These are phyloP conservation scores for Graphium colonna DNA, from an alignment of 2,888 invertebrate species.

Conservation along the genomic window DNA sequence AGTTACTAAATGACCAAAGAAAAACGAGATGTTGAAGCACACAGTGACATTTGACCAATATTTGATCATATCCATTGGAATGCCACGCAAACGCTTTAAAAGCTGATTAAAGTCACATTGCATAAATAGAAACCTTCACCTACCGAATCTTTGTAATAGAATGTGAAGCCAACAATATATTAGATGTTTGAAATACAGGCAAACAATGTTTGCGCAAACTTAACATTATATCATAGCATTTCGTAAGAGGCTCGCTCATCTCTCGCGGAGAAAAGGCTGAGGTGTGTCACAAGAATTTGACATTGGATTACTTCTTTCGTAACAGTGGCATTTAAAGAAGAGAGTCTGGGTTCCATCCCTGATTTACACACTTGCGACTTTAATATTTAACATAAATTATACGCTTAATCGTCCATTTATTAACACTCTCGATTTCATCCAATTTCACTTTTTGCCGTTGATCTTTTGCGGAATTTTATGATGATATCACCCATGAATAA, in stretches of 20 bases:
- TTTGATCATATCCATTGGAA: neutral
- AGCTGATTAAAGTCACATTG: neutral
- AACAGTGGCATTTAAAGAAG: conserved; percentile 44
- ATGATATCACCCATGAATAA: conserved; percentile 64
- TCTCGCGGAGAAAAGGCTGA: conserved; percentile 31
- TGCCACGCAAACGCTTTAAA: neutral
- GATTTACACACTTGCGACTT: conserved; percentile 5
- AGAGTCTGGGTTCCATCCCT: conserved; percentile 41
- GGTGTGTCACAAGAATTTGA: conserved; percentile 43
- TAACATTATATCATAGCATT: conserved; percentile 38
- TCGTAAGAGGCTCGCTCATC: conserved; percentile 41
- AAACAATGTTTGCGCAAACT: conserved; percentile 49
- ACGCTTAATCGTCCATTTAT: no score
- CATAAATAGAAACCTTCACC: conserved; percentile 8
- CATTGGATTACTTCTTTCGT: conserved; percentile 56
- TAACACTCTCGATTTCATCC: conserved; percentile 61
- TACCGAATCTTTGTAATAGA: conserved; percentile 11
- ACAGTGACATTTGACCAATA: conserved; percentile 33
- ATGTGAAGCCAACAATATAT: conserved; percentile 19
- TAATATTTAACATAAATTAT: neutral
- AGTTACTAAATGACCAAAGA: neutral
- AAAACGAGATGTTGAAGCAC: conserved; percentile 6
- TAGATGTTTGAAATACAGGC: conserved; percentile 32
- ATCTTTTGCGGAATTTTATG: conserved; percentile 66
- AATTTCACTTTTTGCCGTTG: conserved; percentile 73